These are phyloP conservation scores for Sprattus sprattus DNA, from an alignment of 2,113 vertebrate species.

Conservation along the genomic window DNA sequence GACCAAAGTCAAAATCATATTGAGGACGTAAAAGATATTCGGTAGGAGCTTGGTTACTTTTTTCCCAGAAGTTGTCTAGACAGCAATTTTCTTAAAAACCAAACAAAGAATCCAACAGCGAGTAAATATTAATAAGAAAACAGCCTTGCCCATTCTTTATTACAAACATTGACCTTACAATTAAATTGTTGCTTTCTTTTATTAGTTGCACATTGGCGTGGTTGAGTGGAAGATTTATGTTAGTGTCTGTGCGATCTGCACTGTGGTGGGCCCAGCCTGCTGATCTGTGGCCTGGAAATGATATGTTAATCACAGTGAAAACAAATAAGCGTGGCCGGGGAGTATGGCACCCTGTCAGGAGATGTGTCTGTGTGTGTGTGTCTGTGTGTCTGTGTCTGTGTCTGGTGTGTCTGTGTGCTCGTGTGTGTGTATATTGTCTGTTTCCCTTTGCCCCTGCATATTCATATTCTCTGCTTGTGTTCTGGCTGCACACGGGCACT, in stretches of 20 bases:
- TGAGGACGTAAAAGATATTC: not conserved
- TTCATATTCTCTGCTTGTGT: constrained; percentile 51
- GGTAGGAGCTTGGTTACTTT: not conserved
- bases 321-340: constrained; percentile 56
- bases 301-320: constrained; percentile 64
- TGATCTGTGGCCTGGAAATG: constrained; percentile 46
- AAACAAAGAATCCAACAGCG: not conserved
- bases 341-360: constrained; percentile 58
- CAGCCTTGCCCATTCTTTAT: not conserved
- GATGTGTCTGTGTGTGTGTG: constrained; percentile 35
- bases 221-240: constrained; percentile 12
- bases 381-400: not conserved
- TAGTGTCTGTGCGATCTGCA: constrained; percentile 35
- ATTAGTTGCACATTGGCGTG: constrained; percentile 30
- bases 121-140: not conserved
- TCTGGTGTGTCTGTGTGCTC: not conserved
- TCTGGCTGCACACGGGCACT: constrained; percentile 50
- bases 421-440: constrained; percentile 30
- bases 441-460: constrained; percentile 52
- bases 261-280: constrained; percentile 8
- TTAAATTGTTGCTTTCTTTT: constrained; percentile 49
- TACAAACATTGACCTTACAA: constrained; percentile 54
- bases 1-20: not conserved
- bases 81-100: not conserved
- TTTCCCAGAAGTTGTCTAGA: not conserved